Base-by-base conservation (phyloP, 2,888 invertebrate genomes). In the Reticulitermes lucifugus region DNA sequence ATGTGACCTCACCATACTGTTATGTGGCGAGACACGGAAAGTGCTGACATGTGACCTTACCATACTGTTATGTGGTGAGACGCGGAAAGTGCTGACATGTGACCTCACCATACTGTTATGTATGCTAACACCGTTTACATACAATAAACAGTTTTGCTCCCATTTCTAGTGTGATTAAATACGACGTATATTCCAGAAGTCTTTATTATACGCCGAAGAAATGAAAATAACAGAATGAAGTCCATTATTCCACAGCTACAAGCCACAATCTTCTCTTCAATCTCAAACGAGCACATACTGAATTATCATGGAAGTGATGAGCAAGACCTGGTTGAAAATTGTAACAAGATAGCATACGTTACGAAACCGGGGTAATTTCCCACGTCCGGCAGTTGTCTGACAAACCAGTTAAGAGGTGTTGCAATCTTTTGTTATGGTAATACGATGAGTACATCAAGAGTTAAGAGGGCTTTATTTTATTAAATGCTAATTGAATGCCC, bases 391-490 rank as follows among this genome's bases (percentile, higher is more conserved):
- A 73, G 73, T 73, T 73, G 35, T 73, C 73, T 73, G 41, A 14
- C 55, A 55, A 55, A 55, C 51, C 18, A 55, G 55, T 25, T n/a
- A 65, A 60, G 29, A 7, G 5, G 41, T 41, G 41, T 41, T 41
- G 73, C 73, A 73, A 73, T 73, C 73, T 73, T 73, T 73, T 73
- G 73, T 73, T 73, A 73, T 41, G 41, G 41, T 41, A 41, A 41
- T 41, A 41, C 5, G 73, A 65, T 65, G 7, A 65, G n/a, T n/a
- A n/a, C 65, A 65, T n/a, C n/a, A 65, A 21, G 41, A 73, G 73
- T 18, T 18, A 70, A 55, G 1, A 14, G 5, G 25, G 70, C 14
- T 70, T 29, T 41, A 41, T 73, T 73, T 41, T 41, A 73, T 41
- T 73, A 14, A 73, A 73, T 2, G 41, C 73, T 41, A 73, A 41